phyloP scores from a whole-genome alignment of 2,888 invertebrate species.

The Deroplatys truncata region DNA sequence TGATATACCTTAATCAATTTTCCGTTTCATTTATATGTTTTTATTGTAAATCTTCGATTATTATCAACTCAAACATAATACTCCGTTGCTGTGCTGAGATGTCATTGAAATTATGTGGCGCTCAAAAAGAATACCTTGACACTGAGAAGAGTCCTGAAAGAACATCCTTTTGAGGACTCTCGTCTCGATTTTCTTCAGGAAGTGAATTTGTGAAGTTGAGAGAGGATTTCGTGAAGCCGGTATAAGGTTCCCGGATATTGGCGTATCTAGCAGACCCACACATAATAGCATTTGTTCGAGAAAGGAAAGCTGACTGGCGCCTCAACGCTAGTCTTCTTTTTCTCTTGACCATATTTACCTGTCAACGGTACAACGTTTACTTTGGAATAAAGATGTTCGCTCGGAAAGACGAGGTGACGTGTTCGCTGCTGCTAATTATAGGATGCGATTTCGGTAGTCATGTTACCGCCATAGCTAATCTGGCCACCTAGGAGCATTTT shows the following conservation, averaged over 20 bases:
- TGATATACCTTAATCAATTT: too few species aligned
- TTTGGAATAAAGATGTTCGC: not conserved
- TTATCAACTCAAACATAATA: too few species aligned
- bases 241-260: not conserved
- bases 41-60: too few species aligned
- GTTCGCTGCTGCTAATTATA: not conserved
- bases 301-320: not conserved
- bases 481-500: not conserved
- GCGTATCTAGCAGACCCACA: not conserved
- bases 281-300: not conserved
- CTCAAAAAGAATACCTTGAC: too few species aligned
- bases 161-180: too few species aligned
- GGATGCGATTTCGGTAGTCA: not conserved
- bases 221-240: not conserved
- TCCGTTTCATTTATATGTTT: too few species aligned
- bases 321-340: not conserved
- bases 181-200: too few species aligned
- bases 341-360: not conserved
- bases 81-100: too few species aligned
- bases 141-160: too few species aligned
- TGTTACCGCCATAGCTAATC: not conserved
- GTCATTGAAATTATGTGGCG: too few species aligned
- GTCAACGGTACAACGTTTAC: not conserved
- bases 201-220: not conserved
- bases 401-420: not conserved